These are phyloP conservation scores for Thaleichthys pacificus DNA, from an alignment of 2,797 vertebrate genomes.

Conservation along the genomic window DNA sequence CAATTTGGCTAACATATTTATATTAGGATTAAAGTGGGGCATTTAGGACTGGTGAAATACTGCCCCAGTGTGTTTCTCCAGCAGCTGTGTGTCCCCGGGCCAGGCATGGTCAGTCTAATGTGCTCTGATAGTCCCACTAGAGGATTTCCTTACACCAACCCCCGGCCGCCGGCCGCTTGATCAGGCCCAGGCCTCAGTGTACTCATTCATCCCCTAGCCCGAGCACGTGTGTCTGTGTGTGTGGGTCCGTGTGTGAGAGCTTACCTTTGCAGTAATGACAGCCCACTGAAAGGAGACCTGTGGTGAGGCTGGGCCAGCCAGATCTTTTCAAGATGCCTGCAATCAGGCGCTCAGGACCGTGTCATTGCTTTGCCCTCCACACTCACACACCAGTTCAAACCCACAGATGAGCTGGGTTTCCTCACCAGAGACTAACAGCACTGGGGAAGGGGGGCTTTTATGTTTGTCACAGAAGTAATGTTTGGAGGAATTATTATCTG, in stretches of 20 bases:
- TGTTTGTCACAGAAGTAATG: background rate
- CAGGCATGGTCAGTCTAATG: conserved; percentile 77
- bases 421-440: background rate
- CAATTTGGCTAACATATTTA: conserved; percentile 62
- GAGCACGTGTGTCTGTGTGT: conserved; percentile 30
- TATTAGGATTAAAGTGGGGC: conserved; percentile 58
- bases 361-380: conserved; percentile 63
- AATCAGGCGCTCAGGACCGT: conserved; percentile 75
- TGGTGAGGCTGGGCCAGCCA: conserved; percentile 56
- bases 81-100: conserved; percentile 59
- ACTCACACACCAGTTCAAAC: conserved; percentile 7
- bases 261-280: conserved; percentile 72
- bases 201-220: conserved; percentile 63
- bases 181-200: conserved; percentile 70
- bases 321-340: conserved; percentile 82
- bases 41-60: conserved; percentile 60
- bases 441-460: background rate
- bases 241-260: conserved; percentile 47
- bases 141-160: conserved; percentile 72
- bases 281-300: conserved; percentile 73
- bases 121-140: conserved; percentile 75
- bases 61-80: conserved; percentile 55
- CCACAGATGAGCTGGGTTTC: background rate
- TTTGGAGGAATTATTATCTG: background rate
- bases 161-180: conserved; percentile 70